These are phyloP conservation scores for Solenopsis fugax DNA, from an alignment of 1,140 invertebrate genomes.

Conservation along the genomic window DNA sequence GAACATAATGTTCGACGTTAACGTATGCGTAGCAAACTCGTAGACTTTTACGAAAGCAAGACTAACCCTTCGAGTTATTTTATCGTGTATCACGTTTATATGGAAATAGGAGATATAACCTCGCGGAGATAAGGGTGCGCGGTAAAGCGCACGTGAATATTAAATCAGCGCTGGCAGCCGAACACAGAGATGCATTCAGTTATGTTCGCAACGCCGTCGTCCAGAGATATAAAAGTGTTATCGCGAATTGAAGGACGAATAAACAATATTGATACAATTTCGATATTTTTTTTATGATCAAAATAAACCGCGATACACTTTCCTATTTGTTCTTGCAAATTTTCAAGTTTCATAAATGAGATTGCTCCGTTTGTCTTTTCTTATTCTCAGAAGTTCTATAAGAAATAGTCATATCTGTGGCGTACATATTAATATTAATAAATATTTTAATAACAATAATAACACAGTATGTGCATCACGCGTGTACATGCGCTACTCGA, in stretches of 20 bases:
- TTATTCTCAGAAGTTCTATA: neutral
- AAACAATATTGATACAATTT: conserved; percentile 39
- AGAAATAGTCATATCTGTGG: neutral
- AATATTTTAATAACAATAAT: conserved; percentile 20
- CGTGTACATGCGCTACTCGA: neutral
- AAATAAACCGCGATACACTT: neutral
- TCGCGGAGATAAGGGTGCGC: neutral
- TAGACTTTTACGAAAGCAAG: conserved; percentile 45
- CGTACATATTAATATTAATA: no score
- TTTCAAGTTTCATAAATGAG: neutral
- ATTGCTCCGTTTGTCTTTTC: neutral
- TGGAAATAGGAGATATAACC: conserved; percentile 57
- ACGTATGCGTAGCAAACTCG: conserved; percentile 31
- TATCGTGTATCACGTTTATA: conserved; percentile 59
- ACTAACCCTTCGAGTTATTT: conserved; percentile 43
- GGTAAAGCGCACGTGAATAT: conserved; percentile 66
- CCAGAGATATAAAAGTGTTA: conserved; percentile 44
- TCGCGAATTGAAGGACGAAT: neutral
- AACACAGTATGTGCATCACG: neutral
- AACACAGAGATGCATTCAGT: conserved; percentile 26
- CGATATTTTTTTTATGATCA: neutral
- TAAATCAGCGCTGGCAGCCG: conserved; percentile 56
- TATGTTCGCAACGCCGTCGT: neutral
- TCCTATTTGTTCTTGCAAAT: neutral
- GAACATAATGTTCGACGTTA: conserved; percentile 16